These are phyloP conservation scores for Brachyopa scutellaris DNA, from an alignment of 2,888 invertebrate species.

Conservation along the genomic window DNA sequence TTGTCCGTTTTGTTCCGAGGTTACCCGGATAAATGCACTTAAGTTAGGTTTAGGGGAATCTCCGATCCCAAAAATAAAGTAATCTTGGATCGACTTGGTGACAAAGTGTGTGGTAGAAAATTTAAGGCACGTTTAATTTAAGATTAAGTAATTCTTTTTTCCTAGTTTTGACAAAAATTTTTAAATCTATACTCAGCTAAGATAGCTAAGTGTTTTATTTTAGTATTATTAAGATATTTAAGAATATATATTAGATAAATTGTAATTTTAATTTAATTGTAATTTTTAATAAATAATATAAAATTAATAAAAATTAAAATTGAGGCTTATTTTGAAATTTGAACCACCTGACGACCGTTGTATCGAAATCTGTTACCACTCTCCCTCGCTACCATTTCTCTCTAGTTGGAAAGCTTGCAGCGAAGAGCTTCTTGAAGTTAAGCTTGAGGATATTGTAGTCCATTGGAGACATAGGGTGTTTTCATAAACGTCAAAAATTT, in stretches of 20 bases:
- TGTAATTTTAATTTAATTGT: slow-evolving; percentile 17
- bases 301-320: not conserved
- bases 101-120: slow-evolving; percentile 38
- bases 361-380: too few relatives aligned
- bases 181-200: not conserved
- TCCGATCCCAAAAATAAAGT: not conserved
- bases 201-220: slow-evolving; percentile 6
- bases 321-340: too few relatives aligned
- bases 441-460: too few relatives aligned
- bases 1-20: slow-evolving; percentile 71
- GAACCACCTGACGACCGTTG: too few relatives aligned
- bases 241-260: slow-evolving; percentile 4
- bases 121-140: too few relatives aligned
- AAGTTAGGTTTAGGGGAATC: not conserved
- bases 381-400: too few relatives aligned
- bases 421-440: too few relatives aligned
- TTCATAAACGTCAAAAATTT: too few relatives aligned
- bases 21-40: slow-evolving; percentile 10
- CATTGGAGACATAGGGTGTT: too few relatives aligned
- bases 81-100: slow-evolving; percentile 65
- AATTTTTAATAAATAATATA: slow-evolving; percentile 3
- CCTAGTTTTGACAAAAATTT: too few relatives aligned
- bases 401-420: too few relatives aligned
- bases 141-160: too few relatives aligned
- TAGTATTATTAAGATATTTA: slow-evolving; percentile 6